Evolutionary conservation across 64 coral and sea anemone species (phyloP).

Genomic region (Astreopora myriophthalma): DNA sequence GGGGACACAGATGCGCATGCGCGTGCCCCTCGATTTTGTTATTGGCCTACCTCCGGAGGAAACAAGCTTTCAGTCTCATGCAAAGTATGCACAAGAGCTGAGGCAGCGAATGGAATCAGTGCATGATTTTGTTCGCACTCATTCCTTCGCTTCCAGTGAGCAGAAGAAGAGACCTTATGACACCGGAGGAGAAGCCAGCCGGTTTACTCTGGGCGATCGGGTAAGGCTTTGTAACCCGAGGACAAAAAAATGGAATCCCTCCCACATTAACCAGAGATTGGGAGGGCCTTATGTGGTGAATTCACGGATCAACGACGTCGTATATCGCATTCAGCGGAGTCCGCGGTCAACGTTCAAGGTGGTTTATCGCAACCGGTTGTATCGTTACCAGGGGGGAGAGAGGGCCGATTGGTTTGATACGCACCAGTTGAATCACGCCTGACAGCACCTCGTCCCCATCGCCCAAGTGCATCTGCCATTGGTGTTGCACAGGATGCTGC

Average conservation of each 20-base stretch:
- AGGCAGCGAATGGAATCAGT: neutral
- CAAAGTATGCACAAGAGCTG: neutral
- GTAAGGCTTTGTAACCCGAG: slow-evolving; percentile 7
- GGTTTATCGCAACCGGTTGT: neutral
- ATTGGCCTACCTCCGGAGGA: neutral
- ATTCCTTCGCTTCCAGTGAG: neutral
- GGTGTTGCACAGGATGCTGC: neutral
- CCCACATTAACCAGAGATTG: neutral
- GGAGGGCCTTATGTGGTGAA: too few relatives aligned
- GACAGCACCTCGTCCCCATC: too few relatives aligned
- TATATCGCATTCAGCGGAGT: neutral
- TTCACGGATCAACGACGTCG: neutral
- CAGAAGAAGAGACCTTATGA: neutral
- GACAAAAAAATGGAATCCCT: neutral
- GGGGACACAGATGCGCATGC: slow-evolving; percentile 11
- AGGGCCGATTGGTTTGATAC: neutral
- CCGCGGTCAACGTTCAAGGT: neutral
- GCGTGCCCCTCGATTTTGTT: neutral
- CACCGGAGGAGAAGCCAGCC: too few relatives aligned
- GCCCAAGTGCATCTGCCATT: too few relatives aligned
- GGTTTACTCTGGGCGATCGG: neutral
- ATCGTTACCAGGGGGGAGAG: too few relatives aligned
- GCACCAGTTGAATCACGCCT: neutral
- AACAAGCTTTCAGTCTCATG: neutral
- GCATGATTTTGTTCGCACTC: neutral